Conservation (phyloP, 2,797 vertebrate genomes). For the Acrocephalus scirpaceus region DNA sequence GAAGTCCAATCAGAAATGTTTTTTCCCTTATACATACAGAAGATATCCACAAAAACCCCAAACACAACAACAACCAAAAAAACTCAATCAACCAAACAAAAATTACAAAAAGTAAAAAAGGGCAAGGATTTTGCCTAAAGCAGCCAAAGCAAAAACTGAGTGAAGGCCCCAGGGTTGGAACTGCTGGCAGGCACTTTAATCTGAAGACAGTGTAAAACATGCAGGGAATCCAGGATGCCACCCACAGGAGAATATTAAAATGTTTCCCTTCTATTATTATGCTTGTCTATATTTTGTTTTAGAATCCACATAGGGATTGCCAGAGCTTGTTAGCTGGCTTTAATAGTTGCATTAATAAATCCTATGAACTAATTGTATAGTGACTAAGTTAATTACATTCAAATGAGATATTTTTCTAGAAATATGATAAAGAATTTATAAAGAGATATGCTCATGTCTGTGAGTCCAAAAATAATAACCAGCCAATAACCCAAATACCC, state of each 20-base stretch:
- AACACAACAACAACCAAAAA: background rate
- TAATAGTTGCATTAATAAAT: constrained; percentile 72
- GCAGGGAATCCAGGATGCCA: background rate
- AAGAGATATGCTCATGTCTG: background rate
- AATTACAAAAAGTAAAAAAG: background rate
- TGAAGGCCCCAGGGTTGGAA: background rate
- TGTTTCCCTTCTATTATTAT: constrained; percentile 10
- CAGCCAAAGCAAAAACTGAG: background rate
- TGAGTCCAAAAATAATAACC: background rate
- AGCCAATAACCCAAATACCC: background rate
- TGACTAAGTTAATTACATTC: constrained; percentile 62
- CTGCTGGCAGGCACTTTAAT: constrained; percentile 1
- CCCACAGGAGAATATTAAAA: background rate
- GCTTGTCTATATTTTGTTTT: constrained; percentile 14
- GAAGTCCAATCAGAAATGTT: background rate
- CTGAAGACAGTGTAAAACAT: background rate
- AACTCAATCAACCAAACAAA: background rate
- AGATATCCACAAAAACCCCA: background rate
- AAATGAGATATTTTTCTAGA: constrained; percentile 41
- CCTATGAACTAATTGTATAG: constrained; percentile 64
- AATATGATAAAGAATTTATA: constrained; percentile 56
- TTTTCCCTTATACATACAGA: background rate
- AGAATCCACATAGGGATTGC: constrained; percentile 54
- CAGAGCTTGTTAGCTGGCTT: constrained; percentile 68
- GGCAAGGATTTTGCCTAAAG: background rate